These are phyloP conservation scores for Coendou prehensilis DNA, from an alignment of 2,797 vertebrate genomes.

Conservation along the genomic window DNA sequence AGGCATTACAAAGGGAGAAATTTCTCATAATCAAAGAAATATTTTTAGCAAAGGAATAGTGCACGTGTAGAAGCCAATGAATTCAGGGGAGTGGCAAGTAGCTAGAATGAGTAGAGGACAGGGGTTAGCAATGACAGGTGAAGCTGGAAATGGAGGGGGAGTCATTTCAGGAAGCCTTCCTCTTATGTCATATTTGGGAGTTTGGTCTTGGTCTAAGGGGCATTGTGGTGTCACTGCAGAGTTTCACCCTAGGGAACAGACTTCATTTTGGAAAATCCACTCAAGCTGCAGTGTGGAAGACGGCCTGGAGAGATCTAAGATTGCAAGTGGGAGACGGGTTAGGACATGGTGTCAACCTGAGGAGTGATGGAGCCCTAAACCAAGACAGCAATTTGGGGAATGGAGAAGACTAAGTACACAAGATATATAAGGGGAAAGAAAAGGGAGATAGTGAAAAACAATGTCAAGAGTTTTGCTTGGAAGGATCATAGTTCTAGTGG, in stretches of 20 bases:
- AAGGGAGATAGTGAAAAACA: not conserved
- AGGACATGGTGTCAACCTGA: not conserved
- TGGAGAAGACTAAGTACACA: not conserved
- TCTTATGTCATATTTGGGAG: not conserved
- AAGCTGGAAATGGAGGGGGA: not conserved
- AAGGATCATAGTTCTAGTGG: not conserved
- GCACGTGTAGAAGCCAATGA: not conserved
- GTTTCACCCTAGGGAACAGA: not conserved
- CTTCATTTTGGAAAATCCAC: not conserved
- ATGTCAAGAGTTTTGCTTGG: not conserved
- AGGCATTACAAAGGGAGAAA: not conserved
- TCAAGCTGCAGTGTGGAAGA: not conserved
- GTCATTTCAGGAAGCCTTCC: not conserved
- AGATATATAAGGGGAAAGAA: not conserved
- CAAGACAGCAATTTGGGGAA: not conserved
- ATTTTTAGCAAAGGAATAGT: not conserved
- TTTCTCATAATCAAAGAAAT: conserved; percentile 16
- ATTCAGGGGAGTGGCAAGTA: not conserved
- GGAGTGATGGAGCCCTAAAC: not conserved
- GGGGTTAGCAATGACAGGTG: not conserved
- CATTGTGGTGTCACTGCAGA: not conserved
- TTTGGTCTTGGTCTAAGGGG: not conserved
- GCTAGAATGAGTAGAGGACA: not conserved
- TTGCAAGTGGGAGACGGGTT: not conserved
- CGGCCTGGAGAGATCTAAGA: not conserved